A percentile compares a stretch with the other conserved stretches of the same genome.
Conservation (phyloP, 2,797 vertebrate genomes). For the Alca torda region DNA sequence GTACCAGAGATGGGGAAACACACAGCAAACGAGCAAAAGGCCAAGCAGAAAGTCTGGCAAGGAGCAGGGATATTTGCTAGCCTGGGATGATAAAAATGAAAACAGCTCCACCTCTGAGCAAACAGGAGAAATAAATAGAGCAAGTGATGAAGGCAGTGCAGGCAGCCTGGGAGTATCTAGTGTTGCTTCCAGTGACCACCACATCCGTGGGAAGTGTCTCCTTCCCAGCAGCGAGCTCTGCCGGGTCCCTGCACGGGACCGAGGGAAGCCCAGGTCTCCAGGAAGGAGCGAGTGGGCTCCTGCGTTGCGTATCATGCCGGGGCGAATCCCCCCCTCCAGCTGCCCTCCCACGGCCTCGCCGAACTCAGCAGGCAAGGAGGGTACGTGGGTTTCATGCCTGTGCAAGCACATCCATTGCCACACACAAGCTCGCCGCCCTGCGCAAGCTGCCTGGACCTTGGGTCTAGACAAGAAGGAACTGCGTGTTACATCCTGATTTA, state of each 20-base stretch:
- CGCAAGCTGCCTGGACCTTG: neutral
- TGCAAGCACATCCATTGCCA: neutral
- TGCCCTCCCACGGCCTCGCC: neutral
- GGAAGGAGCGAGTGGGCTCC: neutral
- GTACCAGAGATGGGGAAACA: neutral
- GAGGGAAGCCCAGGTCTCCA: neutral
- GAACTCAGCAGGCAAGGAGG: neutral
- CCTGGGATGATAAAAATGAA: neutral
- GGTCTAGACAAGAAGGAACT: neutral
- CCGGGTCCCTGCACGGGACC: rapidly evolving
- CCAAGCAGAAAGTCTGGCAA: neutral
- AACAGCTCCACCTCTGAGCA: neutral
- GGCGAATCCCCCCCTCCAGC: rapidly evolving
- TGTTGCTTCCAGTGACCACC: neutral
- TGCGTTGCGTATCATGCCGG: rapidly evolving
- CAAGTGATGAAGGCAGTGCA: neutral
- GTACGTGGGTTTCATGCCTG: neutral
- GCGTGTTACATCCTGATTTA: neutral
- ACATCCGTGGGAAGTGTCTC: neutral
- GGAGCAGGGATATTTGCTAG: neutral
- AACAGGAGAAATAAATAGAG: neutral
- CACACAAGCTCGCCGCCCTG: neutral
- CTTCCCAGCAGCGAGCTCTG: neutral
- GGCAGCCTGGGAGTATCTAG: neutral
- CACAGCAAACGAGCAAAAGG: rapidly evolving